Percentiles rank a stretch among this genome's conserved stretches.
Evolutionary conservation across 1,140 invertebrate genomes (phyloP).

Genomic region (Venturia canescens): DNA sequence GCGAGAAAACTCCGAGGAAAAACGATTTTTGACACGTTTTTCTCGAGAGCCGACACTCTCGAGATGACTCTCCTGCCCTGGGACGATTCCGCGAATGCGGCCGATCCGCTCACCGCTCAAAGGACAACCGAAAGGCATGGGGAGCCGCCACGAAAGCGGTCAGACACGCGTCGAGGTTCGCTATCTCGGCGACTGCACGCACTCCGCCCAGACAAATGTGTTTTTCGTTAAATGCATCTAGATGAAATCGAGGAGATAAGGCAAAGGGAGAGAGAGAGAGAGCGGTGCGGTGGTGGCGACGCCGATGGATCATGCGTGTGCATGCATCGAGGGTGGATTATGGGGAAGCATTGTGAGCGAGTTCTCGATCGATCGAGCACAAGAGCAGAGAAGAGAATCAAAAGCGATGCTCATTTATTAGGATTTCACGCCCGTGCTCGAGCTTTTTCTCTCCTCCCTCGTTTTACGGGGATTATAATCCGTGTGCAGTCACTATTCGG

Average conservation of each 20-base stretch:
- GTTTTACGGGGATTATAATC: conserved; percentile 69
- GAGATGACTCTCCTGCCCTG: no score
- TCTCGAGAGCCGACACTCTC: no score
- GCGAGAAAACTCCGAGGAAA: no score
- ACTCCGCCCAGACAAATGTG: conserved; percentile 50
- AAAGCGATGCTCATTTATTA: conserved; percentile 73
- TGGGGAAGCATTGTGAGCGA: conserved; percentile 49
- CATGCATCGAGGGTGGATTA: conserved; percentile 51
- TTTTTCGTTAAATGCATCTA: conserved; percentile 57
- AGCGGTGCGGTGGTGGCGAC: conserved; percentile 32
- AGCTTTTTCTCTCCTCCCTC: conserved; percentile 61
- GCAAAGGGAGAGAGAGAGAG: conserved; percentile 46
- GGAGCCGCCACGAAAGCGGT: conserved; percentile 36
- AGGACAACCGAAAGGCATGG: background rate
- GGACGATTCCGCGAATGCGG: no score
- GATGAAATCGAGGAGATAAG: conserved; percentile 58
- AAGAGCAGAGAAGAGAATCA: conserved; percentile 33
- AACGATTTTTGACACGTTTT: no score
- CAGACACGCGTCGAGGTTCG: conserved; percentile 50
- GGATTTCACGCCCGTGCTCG: conserved; percentile 72
- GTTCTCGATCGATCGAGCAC: conserved; percentile 7
- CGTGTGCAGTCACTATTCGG: conserved; percentile 4
- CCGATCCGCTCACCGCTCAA: no score
- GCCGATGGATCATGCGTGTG: conserved; percentile 32
- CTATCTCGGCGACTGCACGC: conserved; percentile 54